Conservation (phyloP, 2,888 invertebrate genomes). For the Mesorhabditis spiculigera region DNA sequence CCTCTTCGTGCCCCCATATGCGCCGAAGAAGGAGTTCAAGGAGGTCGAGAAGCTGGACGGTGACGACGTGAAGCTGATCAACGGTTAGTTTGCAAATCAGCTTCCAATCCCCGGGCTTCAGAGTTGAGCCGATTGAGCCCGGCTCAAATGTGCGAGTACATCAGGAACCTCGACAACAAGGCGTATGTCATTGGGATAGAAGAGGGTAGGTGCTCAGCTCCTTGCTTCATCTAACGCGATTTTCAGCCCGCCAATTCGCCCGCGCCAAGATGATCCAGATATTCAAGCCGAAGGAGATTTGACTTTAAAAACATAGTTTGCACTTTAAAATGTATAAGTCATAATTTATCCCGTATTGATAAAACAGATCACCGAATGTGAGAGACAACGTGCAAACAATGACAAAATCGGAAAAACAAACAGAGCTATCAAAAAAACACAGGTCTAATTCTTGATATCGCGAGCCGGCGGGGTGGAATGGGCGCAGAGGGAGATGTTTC, state of each 20-base stretch:
- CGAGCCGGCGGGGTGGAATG: neutral
- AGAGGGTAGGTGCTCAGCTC: neutral
- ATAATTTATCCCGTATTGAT: neutral
- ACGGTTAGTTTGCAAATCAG: neutral
- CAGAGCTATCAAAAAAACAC: neutral
- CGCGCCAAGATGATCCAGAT: neutral
- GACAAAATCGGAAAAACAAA: neutral
- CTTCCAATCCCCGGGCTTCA: neutral
- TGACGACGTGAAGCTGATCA: neutral
- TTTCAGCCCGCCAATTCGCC: neutral
- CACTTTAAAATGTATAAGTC: neutral
- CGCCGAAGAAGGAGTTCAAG: too few relatives aligned
- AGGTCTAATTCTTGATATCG: neutral
- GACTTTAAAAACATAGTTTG: neutral
- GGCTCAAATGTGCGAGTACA: neutral
- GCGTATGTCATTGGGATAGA: neutral
- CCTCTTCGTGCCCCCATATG: too few relatives aligned
- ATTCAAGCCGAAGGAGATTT: neutral
- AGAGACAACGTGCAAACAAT: neutral
- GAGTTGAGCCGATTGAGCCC: slow-evolving; percentile 1
- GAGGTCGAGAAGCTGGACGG: too few relatives aligned
- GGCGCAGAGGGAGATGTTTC: slow-evolving; percentile 18
- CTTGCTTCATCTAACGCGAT: neutral
- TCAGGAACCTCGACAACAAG: neutral
- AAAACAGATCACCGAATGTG: too few relatives aligned